Conservation (phyloP, 2,113 vertebrate species). For the Alouatta palliata region DNA sequence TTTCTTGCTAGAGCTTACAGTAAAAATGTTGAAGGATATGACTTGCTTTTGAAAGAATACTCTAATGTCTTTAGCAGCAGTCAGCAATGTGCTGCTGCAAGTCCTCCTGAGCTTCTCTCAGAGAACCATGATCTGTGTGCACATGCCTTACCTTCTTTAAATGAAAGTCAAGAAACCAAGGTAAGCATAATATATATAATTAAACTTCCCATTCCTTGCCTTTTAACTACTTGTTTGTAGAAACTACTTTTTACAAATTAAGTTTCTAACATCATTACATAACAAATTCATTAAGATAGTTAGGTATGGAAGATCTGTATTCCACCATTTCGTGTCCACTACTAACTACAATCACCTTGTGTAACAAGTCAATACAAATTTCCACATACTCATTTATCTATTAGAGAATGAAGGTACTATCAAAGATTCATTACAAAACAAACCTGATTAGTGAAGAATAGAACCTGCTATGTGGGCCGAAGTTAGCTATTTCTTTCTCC, state of each 20-base stretch:
- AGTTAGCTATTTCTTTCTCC: not conserved
- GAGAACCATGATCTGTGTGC: constrained; percentile 60
- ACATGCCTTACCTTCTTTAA: constrained; percentile 57
- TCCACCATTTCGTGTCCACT: fast-evolving
- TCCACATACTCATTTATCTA: not conserved
- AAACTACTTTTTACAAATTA: not conserved
- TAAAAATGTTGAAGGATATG: constrained; percentile 81
- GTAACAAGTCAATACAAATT: not conserved
- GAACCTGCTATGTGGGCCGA: not conserved
- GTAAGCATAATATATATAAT: constrained; percentile 52
- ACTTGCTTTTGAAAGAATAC: constrained; percentile 73
- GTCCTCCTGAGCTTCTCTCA: not conserved
- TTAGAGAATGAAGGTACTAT: not conserved
- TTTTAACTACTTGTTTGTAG: not conserved
- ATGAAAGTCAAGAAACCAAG: constrained; percentile 76
- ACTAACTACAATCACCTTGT: not conserved
- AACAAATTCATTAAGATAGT: not conserved
- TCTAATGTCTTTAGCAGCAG: not conserved
- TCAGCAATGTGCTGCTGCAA: not conserved
- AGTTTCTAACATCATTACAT: not conserved
- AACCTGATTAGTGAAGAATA: not conserved
- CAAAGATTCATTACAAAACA: not conserved
- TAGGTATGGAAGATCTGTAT: not conserved
- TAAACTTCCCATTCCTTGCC: not conserved
- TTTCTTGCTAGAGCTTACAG: constrained; percentile 80